Base-by-base conservation (phyloP, 2,888 invertebrate genomes). In the Sepioteuthis lessoniana region DNA sequence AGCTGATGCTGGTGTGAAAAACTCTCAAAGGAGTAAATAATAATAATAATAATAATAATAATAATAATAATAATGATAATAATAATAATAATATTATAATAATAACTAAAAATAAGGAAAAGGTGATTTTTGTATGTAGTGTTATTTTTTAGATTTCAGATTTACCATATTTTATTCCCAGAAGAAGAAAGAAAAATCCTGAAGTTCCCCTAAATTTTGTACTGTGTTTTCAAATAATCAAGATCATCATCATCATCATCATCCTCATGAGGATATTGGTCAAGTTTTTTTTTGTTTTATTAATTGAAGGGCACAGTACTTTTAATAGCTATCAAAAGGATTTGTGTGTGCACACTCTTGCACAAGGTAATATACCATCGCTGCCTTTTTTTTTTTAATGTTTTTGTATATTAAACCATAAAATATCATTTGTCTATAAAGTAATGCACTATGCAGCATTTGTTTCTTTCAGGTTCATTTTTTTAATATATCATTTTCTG, bases 51-150 rank as follows among this genome's bases (percentile, higher is more conserved):
- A 55, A 55, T 55, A 25, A 55, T 55, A 25, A 55, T 55, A 25
- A 55, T 76, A 76, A 76, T 60, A 76, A 76, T 76, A 76, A 76
- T n/a, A 76, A 76, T 76, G n/a, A 76, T 76, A n/a, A 76, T 76
- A 76, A 76, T 76, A n/a, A 76, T 35, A 76, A 35, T 35, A 35
- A 76, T 76, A 76, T n/a, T n/a, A 76, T 76, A 76, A 76, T 35
- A 76, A 76, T 10, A n/a, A 76, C 76, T 76, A 76, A 76, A 76
- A 76, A 76, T 76, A n/a, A n/a, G 35, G 76, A 76, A 76, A 76
- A 76, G n/a, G n/a, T n/a, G 76, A 76, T 76, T 76, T 76, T 76
- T n/a, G 76, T n/a, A 76, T 76, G n/a, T 76, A n/a, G n/a, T 8
- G 76, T 19, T 10, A 76, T 35, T 55, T 55, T 0, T 55, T 5